Percentiles rank a stretch among this genome's conserved stretches.
These are phyloP conservation scores for Chamaetylas fuelleborni DNA, from an alignment of 2,113 vertebrate species.

Conservation along the genomic window DNA sequence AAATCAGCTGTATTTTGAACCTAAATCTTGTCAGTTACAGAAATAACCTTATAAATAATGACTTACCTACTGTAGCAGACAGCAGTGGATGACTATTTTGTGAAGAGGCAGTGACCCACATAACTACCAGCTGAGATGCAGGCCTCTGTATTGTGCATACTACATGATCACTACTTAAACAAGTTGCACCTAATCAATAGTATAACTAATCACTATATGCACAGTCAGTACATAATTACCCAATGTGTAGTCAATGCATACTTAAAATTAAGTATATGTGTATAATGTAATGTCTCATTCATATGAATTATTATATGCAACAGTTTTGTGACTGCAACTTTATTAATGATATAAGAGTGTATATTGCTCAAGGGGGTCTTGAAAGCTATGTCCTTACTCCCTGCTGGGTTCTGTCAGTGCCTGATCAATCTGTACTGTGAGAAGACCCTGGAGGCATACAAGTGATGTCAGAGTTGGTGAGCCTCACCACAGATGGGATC, in stretches of 20 bases:
- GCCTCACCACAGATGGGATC: neutral
- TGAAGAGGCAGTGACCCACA: neutral
- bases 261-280: neutral
- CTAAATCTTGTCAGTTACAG: neutral
- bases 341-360: neutral
- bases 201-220: neutral
- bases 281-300: neutral
- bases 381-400: neutral
- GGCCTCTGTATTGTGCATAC: neutral
- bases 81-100: neutral
- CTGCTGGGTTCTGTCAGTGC: neutral
- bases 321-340: neutral
- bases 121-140: rapidly evolving
- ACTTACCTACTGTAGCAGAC: neutral
- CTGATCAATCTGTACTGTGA: neutral
- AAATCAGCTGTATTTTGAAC: neutral
- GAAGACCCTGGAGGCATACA: neutral
- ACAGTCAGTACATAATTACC: neutral
- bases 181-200: neutral
- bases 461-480: neutral
- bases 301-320: neutral
- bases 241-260: neutral
- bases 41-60: neutral
- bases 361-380: neutral
- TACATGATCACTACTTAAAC: neutral